Conservation (phyloP, 1,140 invertebrate species). For the Aphidius gifuensis region DNA sequence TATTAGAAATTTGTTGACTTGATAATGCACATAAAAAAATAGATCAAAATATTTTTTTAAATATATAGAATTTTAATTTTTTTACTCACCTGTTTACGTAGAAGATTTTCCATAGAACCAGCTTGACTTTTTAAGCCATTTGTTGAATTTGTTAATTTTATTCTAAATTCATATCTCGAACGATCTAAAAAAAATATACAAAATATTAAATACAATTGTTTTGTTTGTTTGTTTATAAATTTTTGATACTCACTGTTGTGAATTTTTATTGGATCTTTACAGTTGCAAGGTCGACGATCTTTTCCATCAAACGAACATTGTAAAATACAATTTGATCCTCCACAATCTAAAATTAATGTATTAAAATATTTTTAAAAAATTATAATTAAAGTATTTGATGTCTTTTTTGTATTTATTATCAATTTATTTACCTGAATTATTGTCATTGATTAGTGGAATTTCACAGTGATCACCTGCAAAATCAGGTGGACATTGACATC, state of each 20-base stretch:
- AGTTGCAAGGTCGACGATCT: conserved; percentile 31
- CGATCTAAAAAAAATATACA: conserved; percentile 34
- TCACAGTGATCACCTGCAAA: conserved; percentile 69
- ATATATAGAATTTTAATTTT: neutral
- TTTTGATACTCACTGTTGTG: conserved; percentile 24
- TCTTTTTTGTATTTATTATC: neutral
- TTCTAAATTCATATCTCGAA: conserved; percentile 42
- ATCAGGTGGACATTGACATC: conserved; percentile 63
- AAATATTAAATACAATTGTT: conserved; percentile 29
- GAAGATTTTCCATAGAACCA: conserved; percentile 33
- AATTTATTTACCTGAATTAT: conserved; percentile 12
- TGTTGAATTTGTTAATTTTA: conserved; percentile 43
- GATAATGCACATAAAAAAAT: neutral
- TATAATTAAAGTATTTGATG: conserved; percentile 4
- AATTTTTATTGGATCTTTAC: conserved; percentile 27
- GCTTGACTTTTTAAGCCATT: conserved; percentile 28
- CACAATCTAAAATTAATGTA: conserved; percentile 33
- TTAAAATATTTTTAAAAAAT: conserved; percentile 1
- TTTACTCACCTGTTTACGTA: conserved; percentile 40
- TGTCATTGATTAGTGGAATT: conserved; percentile 53
- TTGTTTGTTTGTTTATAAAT: conserved; percentile 16
- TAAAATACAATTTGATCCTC: conserved; percentile 35
- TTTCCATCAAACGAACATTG: conserved; percentile 36
- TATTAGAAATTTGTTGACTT: neutral
- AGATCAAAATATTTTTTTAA: too few relatives aligned